Evolutionary conservation across 2,113 vertebrate genomes (phyloP).

Genomic region (Psephotus haematonotus): DNA sequence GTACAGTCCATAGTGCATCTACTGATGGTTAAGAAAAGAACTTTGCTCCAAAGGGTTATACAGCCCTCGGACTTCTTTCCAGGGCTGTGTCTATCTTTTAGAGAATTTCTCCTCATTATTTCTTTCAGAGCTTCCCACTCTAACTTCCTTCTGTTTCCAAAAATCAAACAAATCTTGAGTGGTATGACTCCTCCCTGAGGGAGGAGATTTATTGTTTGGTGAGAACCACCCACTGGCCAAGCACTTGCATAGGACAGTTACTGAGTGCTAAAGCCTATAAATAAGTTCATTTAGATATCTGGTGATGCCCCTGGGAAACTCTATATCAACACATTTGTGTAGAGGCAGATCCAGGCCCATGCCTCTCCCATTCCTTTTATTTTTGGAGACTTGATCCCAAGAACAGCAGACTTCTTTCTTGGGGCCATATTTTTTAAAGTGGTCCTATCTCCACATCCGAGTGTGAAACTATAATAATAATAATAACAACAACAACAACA

Average conservation of each 20-base stretch:
- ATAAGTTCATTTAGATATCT: not conserved
- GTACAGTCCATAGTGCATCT: not conserved
- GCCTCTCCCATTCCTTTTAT: slow-evolving; percentile 20
- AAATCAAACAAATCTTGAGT: not conserved
- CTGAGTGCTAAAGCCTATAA: not conserved
- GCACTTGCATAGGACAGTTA: slow-evolving; percentile 26
- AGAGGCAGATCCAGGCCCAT: not conserved
- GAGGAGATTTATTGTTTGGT: slow-evolving; percentile 35
- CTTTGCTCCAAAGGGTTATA: not conserved
- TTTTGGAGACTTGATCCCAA: not conserved
- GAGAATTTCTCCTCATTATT: not conserved
- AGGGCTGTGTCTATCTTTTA: not conserved
- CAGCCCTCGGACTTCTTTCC: not conserved
- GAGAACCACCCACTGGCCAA: slow-evolving; percentile 27
- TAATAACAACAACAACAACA: slow-evolving; percentile 31
- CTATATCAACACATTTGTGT: not conserved
- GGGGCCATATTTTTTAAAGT: slow-evolving; percentile 63
- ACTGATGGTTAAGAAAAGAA: not conserved
- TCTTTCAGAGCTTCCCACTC: not conserved
- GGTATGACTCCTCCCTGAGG: not conserved
- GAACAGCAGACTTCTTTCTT: slow-evolving; percentile 48
- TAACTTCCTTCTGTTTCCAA: not conserved
- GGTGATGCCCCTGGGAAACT: not conserved
- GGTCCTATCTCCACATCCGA: slow-evolving; percentile 57
- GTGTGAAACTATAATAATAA: slow-evolving; percentile 26